Percentiles rank a stretch among this genome's conserved stretches.
phyloP scores from a whole-genome alignment of 2,888 invertebrate genomes.

The Sipunculus nudus region DNA sequence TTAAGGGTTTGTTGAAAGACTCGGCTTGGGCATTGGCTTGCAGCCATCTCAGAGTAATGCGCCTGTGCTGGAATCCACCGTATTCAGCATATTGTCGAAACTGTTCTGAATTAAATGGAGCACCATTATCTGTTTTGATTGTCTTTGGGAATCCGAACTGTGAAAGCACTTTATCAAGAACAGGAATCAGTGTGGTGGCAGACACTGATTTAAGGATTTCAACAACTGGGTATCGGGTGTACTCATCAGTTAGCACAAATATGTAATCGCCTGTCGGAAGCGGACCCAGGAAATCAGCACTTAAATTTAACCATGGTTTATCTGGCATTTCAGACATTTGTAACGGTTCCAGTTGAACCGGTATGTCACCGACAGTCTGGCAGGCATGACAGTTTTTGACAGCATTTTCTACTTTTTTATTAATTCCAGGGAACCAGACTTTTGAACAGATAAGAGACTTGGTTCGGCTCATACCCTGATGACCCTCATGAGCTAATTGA shows the following conservation, averaged over 20 bases:
- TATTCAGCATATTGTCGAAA: conserved; percentile 30
- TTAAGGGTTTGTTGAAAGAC: conserved; percentile 39
- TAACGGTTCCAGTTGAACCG: background rate
- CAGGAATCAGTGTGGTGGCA: conserved; percentile 22
- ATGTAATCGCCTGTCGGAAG: conserved; percentile 3
- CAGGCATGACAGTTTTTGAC: conserved; percentile 22
- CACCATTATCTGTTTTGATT: conserved; percentile 36
- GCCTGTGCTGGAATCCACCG: conserved; percentile 33
- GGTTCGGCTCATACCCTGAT: conserved; percentile 38
- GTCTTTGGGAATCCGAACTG: conserved; percentile 29
- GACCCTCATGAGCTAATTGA: conserved; percentile 37
- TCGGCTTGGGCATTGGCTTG: conserved; percentile 38
- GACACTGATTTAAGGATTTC: conserved; percentile 22
- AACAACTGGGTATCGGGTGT: conserved; percentile 30
- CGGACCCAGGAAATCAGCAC: conserved; percentile 21
- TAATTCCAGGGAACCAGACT: conserved; percentile 37
- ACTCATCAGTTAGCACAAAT: background rate
- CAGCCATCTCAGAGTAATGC: conserved; percentile 31
- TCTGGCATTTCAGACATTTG: background rate
- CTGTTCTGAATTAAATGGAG: conserved; percentile 31
- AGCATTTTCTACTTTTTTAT: conserved; percentile 12
- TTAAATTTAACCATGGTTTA: conserved; percentile 17
- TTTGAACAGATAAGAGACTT: conserved; percentile 37
- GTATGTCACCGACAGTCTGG: conserved; percentile 10
- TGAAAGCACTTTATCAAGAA: conserved; percentile 29